Conservation (phyloP, 2,797 vertebrate genomes). For the Halcyon badia region DNA sequence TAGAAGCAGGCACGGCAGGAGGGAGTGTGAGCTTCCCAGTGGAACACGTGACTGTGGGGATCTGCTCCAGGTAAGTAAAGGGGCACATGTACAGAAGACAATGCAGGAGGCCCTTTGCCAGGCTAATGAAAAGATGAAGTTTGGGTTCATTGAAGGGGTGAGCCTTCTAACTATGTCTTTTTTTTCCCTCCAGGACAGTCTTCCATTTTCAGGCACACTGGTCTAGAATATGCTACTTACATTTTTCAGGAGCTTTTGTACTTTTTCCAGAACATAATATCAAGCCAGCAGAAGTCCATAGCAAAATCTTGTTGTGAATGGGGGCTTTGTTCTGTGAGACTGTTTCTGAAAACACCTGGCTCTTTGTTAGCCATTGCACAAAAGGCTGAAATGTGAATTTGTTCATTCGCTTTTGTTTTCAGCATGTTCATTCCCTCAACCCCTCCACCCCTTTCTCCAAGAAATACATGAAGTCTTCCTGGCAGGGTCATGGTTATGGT, state of each 20-base stretch:
- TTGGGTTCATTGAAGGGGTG: not conserved
- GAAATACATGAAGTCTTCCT: not conserved
- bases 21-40: not conserved
- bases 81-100: not conserved
- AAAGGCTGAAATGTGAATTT: not conserved
- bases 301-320: conserved; percentile 17
- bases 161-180: not conserved
- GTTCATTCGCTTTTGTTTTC: not conserved
- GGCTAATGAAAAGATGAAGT: not conserved
- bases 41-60: fast-evolving
- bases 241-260: conserved; percentile 21
- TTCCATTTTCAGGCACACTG: not conserved
- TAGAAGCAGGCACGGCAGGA: not conserved
- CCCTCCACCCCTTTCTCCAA: not conserved
- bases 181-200: not conserved
- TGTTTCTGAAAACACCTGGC: not conserved
- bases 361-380: not conserved
- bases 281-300: not conserved
- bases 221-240: not conserved
- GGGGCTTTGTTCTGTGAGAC: conserved; percentile 4
- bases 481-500: not conserved
- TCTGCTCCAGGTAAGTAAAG: not conserved
- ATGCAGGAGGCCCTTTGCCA: not conserved
- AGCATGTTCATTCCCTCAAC: not conserved
- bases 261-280: conserved; percentile 20